Percentiles rank a stretch among this genome's conserved stretches.
These are phyloP conservation scores for Pachliopta kotzebuea DNA, from an alignment of 2,888 invertebrate genomes.

Conservation along the genomic window DNA sequence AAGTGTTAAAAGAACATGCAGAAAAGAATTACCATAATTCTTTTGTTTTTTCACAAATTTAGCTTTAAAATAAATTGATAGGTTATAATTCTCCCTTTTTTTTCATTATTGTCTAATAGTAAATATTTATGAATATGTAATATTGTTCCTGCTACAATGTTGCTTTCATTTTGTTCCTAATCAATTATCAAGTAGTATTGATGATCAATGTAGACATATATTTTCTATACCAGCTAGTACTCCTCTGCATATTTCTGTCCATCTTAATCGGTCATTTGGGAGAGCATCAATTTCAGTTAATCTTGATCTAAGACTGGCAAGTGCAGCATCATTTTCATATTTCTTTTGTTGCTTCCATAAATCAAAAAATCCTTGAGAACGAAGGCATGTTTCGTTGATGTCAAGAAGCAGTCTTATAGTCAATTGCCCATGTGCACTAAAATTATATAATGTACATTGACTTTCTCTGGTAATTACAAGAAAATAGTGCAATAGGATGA, in stretches of 20 bases:
- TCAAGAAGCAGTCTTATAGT: constrained; percentile 95
- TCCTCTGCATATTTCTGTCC: constrained; percentile 84
- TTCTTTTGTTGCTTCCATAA: constrained; percentile 92
- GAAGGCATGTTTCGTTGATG: constrained; percentile 94
- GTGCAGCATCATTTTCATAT: constrained; percentile 90
- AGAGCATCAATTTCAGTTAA: constrained; percentile 86
- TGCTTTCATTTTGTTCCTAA: neutral
- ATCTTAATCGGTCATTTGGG: constrained; percentile 76
- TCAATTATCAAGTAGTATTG: neutral
- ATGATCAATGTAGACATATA: neutral
- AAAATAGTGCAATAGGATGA: too few species aligned
- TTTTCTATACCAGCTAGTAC: constrained; percentile 80
- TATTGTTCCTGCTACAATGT: too few species aligned
- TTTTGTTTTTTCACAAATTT: too few species aligned
- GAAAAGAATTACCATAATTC: too few species aligned
- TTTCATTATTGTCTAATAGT: too few species aligned
- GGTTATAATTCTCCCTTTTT: too few species aligned
- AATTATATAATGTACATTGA: constrained; percentile 40
- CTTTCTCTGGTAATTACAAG: neutral
- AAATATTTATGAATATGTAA: too few species aligned
- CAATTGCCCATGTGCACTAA: constrained; percentile 87
- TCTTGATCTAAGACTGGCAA: constrained; percentile 84
- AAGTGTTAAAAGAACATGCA: too few species aligned
- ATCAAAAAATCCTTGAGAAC: constrained; percentile 95
- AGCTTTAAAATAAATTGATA: too few species aligned